Conservation (phyloP, 1,140 invertebrate species). For the Macrostomum lignano region DNA sequence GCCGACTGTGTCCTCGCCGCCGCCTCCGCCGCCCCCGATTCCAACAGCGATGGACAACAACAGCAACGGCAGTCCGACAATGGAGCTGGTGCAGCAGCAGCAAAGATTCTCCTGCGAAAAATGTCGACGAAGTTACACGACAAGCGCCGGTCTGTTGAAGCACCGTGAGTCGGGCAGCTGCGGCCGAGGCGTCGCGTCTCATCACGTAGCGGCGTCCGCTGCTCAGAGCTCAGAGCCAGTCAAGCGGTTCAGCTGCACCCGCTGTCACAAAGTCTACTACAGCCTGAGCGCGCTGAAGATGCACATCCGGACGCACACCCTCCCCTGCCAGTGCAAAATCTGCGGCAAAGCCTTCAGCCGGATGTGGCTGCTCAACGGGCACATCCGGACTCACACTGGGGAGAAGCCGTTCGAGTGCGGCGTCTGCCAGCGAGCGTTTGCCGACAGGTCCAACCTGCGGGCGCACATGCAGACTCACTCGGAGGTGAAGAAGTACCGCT, state of each 20-base stretch:
- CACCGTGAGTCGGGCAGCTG: too few species aligned
- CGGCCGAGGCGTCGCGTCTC: too few species aligned
- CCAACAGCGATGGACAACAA: too few species aligned
- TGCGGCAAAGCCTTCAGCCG: slow-evolving; percentile 87
- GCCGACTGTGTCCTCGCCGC: too few species aligned
- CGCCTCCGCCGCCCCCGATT: too few species aligned
- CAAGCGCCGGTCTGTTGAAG: too few species aligned
- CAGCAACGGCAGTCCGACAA: too few species aligned
- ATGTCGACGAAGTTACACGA: too few species aligned
- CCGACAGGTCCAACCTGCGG: slow-evolving; percentile 70
- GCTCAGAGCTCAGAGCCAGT: too few species aligned
- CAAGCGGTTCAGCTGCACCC: slow-evolving; percentile 67
- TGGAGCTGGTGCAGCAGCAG: too few species aligned
- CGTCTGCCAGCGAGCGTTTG: slow-evolving; percentile 74
- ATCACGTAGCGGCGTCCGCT: too few species aligned
- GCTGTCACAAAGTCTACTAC: slow-evolving; percentile 76
- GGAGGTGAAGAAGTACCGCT: slow-evolving; percentile 87
- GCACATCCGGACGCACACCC: slow-evolving; percentile 86
- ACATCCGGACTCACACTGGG: slow-evolving; percentile 31
- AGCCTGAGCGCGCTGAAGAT: slow-evolving; percentile 82
- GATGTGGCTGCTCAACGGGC: slow-evolving; percentile 62
- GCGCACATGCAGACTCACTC: slow-evolving; percentile 89
- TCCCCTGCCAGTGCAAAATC: slow-evolving; percentile 78
- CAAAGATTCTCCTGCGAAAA: too few species aligned
- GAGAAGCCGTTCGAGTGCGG: slow-evolving; percentile 86